Base-by-base conservation (phyloP, 2,888 invertebrate species). In the Acronicta leporina region DNA sequence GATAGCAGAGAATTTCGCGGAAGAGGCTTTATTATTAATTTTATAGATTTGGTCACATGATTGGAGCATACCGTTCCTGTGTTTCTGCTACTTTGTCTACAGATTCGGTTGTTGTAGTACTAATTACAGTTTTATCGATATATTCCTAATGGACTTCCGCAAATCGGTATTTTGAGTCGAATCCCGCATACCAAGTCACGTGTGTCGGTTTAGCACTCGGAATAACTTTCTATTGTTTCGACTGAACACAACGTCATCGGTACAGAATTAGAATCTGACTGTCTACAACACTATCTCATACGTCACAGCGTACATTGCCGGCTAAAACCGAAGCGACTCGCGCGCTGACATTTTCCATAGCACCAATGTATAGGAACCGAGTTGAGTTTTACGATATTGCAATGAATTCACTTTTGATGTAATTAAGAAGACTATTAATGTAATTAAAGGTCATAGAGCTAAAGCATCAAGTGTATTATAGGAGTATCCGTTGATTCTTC, bases 181-280 rank as follows among this genome's bases (percentile, higher is more conserved):
- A 90, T 89, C 88, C 88, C 88, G 87, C 85, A 87, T 81, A 81
- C 83, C 79, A 67, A 77, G 86, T 91, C 89, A 89, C 87, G 88
- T 89, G 90, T 77, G 82, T 77, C 81, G 81, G 84, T 87, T 87
- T 87, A 87, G 86, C 88, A 90, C 91, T 91, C 84, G 87, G 92
- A 92, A 93, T 92, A 93, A 90, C 91, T 91, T 88, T 87, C 89
- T 90, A 92, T 93, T 93, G 92, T 92, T 90, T 87, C 89, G 85
- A 82, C 83, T 87, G 84, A 83, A 73, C 71, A 72, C 73, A 85
- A 89, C 92, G 90, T 91, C 92, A 92, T 86, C 70, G 75, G 81
- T 83, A 88, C 92, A 76, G 83, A 92, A 85, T 90, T 92, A 92
- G 92, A 91, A 82, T 82, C 84, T 80, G 89, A 85, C 85, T 85